phyloP scores from a whole-genome alignment of 2,888 invertebrate genomes.

The Stomorhina lunata region DNA sequence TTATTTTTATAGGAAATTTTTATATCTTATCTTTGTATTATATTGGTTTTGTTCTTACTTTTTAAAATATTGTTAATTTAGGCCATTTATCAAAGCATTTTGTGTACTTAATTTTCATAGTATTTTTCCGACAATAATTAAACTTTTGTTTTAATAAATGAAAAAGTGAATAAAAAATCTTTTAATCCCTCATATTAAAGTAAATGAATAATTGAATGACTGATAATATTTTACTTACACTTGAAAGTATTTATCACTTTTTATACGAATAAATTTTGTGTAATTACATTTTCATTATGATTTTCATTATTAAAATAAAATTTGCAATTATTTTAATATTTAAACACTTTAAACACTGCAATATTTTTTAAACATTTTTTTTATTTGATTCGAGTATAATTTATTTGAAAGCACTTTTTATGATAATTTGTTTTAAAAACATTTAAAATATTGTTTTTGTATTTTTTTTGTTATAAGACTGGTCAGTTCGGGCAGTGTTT shows the following conservation, averaged over 20 bases:
- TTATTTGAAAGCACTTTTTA: slow-evolving; percentile 3
- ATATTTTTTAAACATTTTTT: not conserved
- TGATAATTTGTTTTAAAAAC: not conserved
- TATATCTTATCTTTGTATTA: too few relatives aligned
- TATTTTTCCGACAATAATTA: too few relatives aligned
- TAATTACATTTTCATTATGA: slow-evolving; percentile 17
- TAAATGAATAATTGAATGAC: not conserved
- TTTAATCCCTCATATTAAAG: not conserved
- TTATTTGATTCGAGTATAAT: slow-evolving; percentile 5
- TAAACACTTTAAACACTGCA: not conserved
- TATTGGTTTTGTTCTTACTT: too few relatives aligned
- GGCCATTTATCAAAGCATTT: too few relatives aligned
- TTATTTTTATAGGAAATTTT: too few relatives aligned
- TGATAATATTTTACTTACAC: slow-evolving; percentile 37
- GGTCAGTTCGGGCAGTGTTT: slow-evolving; percentile 24
- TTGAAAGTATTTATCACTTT: slow-evolving; percentile 11
- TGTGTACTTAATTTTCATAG: too few relatives aligned
- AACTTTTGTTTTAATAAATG: not conserved
- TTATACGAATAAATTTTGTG: not conserved
- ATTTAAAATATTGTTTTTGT: not conserved
- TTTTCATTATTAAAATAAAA: too few relatives aligned
- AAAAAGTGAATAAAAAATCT: too few relatives aligned
- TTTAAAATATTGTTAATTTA: too few relatives aligned
- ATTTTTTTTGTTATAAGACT: not conserved
- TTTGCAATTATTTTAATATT: not conserved